phyloP scores from a whole-genome alignment of 2,797 vertebrate genomes.

The Myiothlypis coronata region DNA sequence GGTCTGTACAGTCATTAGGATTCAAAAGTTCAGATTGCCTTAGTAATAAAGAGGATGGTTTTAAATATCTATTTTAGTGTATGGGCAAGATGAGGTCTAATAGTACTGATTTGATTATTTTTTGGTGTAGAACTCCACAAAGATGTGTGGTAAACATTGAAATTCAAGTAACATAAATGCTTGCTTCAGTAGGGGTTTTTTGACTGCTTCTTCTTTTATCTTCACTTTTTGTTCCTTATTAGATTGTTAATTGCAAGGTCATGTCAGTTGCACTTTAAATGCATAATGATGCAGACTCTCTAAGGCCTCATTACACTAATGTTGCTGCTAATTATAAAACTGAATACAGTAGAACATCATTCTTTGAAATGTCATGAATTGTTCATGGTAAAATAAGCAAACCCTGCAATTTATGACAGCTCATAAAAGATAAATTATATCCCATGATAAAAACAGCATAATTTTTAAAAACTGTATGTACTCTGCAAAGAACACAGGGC shows the following conservation, averaged over 20 bases:
- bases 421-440: not conserved
- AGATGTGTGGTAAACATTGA: not conserved
- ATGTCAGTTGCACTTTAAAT: not conserved
- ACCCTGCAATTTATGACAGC: not conserved
- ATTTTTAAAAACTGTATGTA: not conserved
- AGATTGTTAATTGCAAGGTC: not conserved
- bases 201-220: not conserved
- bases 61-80: not conserved
- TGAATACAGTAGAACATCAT: not conserved
- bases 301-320: not conserved
- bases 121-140: not conserved
- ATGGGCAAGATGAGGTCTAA: not conserved
- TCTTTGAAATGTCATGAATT: not conserved
- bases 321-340: slow-evolving; percentile 13
- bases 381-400: slow-evolving; percentile 26
- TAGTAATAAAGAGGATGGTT: not conserved
- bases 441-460: not conserved
- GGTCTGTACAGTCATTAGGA: not conserved
- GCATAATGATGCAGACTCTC: not conserved
- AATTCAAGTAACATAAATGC: not conserved
- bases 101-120: not conserved
- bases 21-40: not conserved
- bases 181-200: not conserved
- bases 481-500: not conserved
- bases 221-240: not conserved